Percentiles rank a stretch among this genome's conserved stretches.
Conservation (phyloP, 2,888 invertebrate genomes). For the Pteria penguin region DNA sequence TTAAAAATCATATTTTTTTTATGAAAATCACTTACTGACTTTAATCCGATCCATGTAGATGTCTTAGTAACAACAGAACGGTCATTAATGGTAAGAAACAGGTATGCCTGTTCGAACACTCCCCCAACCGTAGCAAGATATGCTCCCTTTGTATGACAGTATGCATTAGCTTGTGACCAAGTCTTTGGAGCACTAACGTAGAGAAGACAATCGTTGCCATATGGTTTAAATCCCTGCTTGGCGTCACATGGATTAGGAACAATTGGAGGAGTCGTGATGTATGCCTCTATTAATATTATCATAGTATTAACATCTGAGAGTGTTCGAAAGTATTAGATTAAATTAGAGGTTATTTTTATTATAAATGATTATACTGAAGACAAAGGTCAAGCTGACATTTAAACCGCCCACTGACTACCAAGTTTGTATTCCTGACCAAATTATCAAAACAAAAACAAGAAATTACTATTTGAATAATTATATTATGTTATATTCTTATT, state of each 20-base stretch:
- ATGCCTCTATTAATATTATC: constrained; percentile 54
- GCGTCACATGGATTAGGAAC: constrained; percentile 60
- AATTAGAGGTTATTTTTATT: no score
- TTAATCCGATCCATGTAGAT: constrained; percentile 62
- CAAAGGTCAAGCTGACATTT: no score
- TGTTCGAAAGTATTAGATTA: no score
- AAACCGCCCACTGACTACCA: no score
- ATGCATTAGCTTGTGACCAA: constrained; percentile 53
- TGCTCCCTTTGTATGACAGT: constrained; percentile 53
- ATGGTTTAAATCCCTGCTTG: constrained; percentile 55
- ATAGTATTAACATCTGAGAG: no score
- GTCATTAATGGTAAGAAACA: constrained; percentile 55
- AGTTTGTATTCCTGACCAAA: no score
- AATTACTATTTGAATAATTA: no score
- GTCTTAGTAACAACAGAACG: constrained; percentile 12
- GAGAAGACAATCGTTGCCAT: constrained; percentile 60
- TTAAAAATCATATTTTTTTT: neutral
- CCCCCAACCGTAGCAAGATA: constrained; percentile 57
- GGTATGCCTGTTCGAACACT: constrained; percentile 60
- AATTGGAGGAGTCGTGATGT: constrained; percentile 58
- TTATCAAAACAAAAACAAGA: no score
- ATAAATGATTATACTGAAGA: no score
- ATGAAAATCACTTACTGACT: constrained; percentile 44
- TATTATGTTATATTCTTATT: no score
- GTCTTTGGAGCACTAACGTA: constrained; percentile 41